Evolutionary conservation across 2,797 vertebrate species (phyloP).

Genomic region (Atherinosoma microstoma): DNA sequence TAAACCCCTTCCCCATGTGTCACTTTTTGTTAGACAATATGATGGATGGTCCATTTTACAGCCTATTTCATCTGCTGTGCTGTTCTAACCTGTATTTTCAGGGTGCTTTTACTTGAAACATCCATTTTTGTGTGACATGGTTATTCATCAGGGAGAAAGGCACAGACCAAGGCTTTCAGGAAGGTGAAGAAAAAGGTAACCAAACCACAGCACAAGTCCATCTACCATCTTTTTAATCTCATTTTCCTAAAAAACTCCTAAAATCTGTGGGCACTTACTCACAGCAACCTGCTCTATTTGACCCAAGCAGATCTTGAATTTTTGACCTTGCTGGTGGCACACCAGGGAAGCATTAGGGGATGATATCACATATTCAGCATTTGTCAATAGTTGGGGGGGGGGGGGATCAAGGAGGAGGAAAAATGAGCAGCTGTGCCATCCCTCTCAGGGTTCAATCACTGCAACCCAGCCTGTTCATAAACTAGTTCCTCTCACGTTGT

Average conservation of each 20-base stretch:
- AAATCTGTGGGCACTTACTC: conserved; percentile 30
- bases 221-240: conserved; percentile 38
- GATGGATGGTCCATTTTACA: conserved; percentile 86
- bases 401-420: conserved; percentile 42
- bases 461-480: conserved; percentile 76
- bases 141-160: conserved; percentile 84
- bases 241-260: conserved; percentile 37
- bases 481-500: conserved; percentile 81
- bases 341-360: conserved; percentile 39
- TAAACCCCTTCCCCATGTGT: conserved; percentile 73
- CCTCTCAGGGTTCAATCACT: conserved; percentile 84
- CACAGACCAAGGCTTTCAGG: conserved; percentile 61
- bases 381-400: conserved; percentile 27
- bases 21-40: conserved; percentile 79
- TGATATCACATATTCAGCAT: conserved; percentile 45
- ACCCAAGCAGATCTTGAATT: conserved; percentile 10
- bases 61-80: conserved; percentile 82
- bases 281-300: conserved; percentile 8
- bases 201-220: conserved; percentile 23
- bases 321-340: conserved; percentile 48
- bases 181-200: conserved; percentile 58
- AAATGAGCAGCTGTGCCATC: conserved; percentile 73
- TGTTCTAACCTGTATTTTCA: conserved; percentile 86
- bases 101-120: conserved; percentile 84
- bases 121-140: conserved; percentile 85